Evolutionary conservation across 2,113 vertebrate species (phyloP), one percentile per base, ranked within the genome.

Genomic region (Bubo scandiacus): DNA sequence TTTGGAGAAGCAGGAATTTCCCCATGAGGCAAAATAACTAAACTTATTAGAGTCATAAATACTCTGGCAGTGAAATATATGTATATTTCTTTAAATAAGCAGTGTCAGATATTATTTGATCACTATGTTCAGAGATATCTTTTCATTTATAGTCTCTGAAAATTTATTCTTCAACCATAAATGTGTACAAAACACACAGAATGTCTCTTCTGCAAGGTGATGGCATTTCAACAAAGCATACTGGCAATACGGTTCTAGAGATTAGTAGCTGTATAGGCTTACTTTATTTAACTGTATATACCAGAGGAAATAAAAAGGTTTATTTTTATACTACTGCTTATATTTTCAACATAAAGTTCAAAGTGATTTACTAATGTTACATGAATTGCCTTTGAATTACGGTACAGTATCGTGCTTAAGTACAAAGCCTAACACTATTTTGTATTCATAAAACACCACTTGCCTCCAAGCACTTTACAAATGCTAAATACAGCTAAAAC

Each of bases 251-350:
- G 2, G 86, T 88, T 96, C 94, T 74, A 42, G 90, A 97, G 96
- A 97, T 95, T 95, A 96, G 96, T 94, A 92, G 92, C 58, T 70
- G 43, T 83, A 89, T 81, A 82, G 72, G 75, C 43, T 94, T 96
- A 93, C 86, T 97, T 97, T 97, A 96, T 96, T 97, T 96, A 97
- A 96, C 94, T 92, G 79, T 89, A 95, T 94, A 94, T 96, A 96
- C 90, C 89, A 96, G 61, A 97, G 62, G 96, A 97, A 96, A 97
- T 97, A 97, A 97, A 97, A 97, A 93, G 91, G 86, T 97, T 97
- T 97, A 94, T 95, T 96, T 97, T 96, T 92, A 96, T 93, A 94
- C 83, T 87, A 77, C 77, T 93, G 91, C 94, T 96, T 92, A 91
- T 94, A 96, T 90, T 96, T 96, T 96, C 88, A 96, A 88, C 94